phyloP scores from a whole-genome alignment of 2,113 vertebrate species.

The Chrysochloris asiatica region DNA sequence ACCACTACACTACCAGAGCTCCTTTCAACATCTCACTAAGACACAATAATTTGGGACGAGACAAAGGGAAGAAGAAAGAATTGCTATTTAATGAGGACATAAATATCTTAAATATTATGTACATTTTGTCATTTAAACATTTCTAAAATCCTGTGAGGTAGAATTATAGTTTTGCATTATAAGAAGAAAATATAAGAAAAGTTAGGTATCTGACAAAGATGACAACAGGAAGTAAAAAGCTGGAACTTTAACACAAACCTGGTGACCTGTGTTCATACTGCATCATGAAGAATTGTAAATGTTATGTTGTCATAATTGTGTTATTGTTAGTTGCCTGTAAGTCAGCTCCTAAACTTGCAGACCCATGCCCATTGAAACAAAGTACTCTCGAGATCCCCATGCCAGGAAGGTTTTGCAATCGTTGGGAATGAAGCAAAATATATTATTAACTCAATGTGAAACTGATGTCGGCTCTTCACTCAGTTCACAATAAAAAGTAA shows the following conservation, averaged over 20 bases:
- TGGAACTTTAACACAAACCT: not conserved
- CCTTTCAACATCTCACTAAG: not conserved
- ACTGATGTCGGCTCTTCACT: too few species aligned
- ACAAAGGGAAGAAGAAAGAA: not conserved
- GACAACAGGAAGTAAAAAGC: not conserved
- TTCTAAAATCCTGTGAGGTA: not conserved
- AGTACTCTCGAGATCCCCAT: too few species aligned
- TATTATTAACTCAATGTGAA: too few species aligned
- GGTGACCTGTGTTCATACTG: not conserved
- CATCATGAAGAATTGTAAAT: not conserved
- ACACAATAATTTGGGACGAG: not conserved
- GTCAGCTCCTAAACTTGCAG: not conserved
- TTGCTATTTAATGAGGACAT: not conserved
- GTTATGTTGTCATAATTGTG: not conserved
- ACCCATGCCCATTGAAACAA: too few species aligned
- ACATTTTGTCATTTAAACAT: conserved; percentile 1
- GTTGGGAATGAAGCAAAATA: too few species aligned
- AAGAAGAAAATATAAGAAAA: conserved; percentile 15
- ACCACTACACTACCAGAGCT: too few species aligned
- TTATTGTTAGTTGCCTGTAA: not conserved
- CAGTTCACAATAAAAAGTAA: too few species aligned
- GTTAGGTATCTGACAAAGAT: not conserved
- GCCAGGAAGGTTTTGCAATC: too few species aligned
- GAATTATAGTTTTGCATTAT: not conserved
- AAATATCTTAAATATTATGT: too few species aligned